phyloP scores from a whole-genome alignment of 2,888 invertebrate genomes.

The Pollenia labialis region DNA sequence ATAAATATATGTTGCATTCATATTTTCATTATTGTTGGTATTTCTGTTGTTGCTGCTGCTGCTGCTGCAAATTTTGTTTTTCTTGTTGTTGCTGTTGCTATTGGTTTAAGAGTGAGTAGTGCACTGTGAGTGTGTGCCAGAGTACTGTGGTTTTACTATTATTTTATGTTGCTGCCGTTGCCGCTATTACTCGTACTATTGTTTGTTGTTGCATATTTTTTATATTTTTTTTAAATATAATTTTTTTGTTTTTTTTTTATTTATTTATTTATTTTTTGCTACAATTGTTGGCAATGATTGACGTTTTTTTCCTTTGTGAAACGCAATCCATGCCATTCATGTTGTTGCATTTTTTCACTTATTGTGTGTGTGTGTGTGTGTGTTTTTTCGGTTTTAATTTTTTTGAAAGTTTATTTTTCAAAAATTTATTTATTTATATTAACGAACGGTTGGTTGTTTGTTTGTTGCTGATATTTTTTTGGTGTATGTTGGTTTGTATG shows the following conservation, averaged over 20 bases:
- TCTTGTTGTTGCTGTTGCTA: slow-evolving; percentile 20
- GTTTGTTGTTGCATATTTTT: slow-evolving; percentile 41
- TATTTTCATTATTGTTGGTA: slow-evolving; percentile 38
- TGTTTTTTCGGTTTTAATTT: slow-evolving; percentile 56
- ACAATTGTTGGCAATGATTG: slow-evolving; percentile 69
- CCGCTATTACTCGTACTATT: slow-evolving; percentile 42
- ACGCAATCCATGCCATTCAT: slow-evolving; percentile 68
- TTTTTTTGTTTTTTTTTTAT: slow-evolving; percentile 28
- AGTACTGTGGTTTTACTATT: slow-evolving; percentile 60
- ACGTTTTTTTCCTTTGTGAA: slow-evolving; percentile 70
- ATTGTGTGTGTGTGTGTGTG: slow-evolving; percentile 2
- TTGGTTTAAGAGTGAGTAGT: slow-evolving; percentile 15
- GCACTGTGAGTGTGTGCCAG: slow-evolving; percentile 31
- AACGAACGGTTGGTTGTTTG: slow-evolving; percentile 36
- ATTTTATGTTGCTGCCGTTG: slow-evolving; percentile 63
- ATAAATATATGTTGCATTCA: slow-evolving; percentile 65
- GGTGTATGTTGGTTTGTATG: slow-evolving; percentile 3
- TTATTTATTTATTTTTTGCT: slow-evolving; percentile 22
- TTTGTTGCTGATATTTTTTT: slow-evolving; percentile 11
- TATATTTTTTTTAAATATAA: background rate
- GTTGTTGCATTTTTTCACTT: slow-evolving; percentile 51
- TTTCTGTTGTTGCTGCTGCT: background rate
- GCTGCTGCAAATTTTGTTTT: background rate
- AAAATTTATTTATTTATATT: slow-evolving; percentile 22
- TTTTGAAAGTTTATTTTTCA: slow-evolving; percentile 63